Base-by-base conservation (phyloP, 2,113 vertebrate genomes). In the Eudyptes chrysolophus region DNA sequence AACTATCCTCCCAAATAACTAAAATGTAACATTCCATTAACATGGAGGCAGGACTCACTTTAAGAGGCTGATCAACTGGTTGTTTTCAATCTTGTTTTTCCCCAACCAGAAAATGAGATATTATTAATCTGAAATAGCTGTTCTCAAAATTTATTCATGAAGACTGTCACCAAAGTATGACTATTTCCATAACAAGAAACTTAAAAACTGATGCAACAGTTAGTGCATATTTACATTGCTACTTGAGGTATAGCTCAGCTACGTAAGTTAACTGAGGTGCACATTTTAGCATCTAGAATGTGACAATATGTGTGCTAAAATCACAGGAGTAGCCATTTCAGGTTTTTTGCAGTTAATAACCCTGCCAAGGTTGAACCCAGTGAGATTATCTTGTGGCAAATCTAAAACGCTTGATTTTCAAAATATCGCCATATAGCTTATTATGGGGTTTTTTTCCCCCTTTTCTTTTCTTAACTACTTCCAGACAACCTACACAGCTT, bases 81-180 rank as follows among this genome's bases (percentile, higher is more conserved):
- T 90, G 60, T 5, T 71, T 96, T 84, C 32, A 62, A 36, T 77
- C 32, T 87, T 78, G 29, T 2, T 58, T 94, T 94, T 69, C 34
- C 26, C 14, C 55, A 75, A 40, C 40, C 65, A 92, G 80, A 94
- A 72, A 94, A 75, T 82, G 27, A 87, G 69, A 71, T 69, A 68
- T 34, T 88, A 90, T 77, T 78, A 87, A 90, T 78, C 69, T 87
- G 84, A 91, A 92, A 84, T 15, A 86, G 34, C n/a, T 82, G 11
- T 82, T 95, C 77, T 61, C 36, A 78, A 87, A 91, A 84, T 68
- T 77, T 84, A 75, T 82, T 92, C 10, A 65, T 61, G 30, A 81
- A 84, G 49, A 94, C 72, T 82, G 7, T 68, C 61, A 79, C 36
- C 15, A 79, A 92, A 72, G 48, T 75, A 78, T 44, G 48, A 80